These are phyloP conservation scores for Phymorhynchus buccinoides DNA, from an alignment of 1,140 invertebrate species.

Conservation along the genomic window DNA sequence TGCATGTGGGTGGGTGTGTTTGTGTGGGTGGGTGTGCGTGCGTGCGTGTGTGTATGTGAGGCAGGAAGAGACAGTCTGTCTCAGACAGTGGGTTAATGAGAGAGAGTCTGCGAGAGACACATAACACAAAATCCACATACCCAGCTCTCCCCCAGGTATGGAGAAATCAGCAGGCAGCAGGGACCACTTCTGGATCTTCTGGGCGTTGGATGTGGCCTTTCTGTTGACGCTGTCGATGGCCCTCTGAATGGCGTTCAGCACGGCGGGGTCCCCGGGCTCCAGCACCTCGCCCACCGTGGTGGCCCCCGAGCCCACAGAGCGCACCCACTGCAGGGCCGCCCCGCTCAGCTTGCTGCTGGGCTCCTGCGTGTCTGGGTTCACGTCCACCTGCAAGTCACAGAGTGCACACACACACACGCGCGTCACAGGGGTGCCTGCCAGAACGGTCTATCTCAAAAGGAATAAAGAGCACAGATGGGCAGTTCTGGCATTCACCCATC, in stretches of 20 bases:
- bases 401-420: background rate
- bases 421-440: too few species aligned
- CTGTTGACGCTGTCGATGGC: conserved; percentile 86
- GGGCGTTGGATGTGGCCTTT: conserved; percentile 88
- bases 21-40: too few species aligned
- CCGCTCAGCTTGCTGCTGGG: conserved; percentile 51
- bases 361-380: conserved; percentile 67
- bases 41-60: background rate
- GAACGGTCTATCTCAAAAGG: too few species aligned
- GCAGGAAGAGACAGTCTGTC: too few species aligned
- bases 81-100: too few species aligned
- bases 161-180: conserved; percentile 91
- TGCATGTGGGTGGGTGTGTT: background rate
- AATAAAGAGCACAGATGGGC: too few species aligned
- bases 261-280: conserved; percentile 38
- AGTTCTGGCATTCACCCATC: too few species aligned
- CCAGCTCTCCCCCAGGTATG: conserved; percentile 88
- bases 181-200: conserved; percentile 92
- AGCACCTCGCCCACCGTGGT: conserved; percentile 56
- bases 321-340: conserved; percentile 53
- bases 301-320: conserved; percentile 48
- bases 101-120: too few species aligned
- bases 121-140: conserved; percentile 70
- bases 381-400: conserved; percentile 78
- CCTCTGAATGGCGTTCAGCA: conserved; percentile 75